Evolutionary conservation across 2,797 vertebrate genomes (phyloP).

Genomic region (Valencia hispanica): DNA sequence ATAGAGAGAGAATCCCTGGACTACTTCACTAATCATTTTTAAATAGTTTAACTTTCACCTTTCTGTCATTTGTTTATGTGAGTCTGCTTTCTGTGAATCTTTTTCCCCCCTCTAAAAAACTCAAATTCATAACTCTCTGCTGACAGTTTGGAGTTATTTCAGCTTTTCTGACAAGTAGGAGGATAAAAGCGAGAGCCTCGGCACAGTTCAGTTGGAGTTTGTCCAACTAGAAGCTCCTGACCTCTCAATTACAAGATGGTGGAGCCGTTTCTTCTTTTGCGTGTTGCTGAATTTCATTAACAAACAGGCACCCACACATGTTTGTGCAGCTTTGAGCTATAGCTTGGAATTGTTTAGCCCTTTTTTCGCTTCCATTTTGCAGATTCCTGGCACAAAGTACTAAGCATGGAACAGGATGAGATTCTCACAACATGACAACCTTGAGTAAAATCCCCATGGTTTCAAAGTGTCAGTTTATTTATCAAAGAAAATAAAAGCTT

Average conservation of each 20-base stretch:
- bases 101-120: conserved; percentile 20
- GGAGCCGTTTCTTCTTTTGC: conserved; percentile 75
- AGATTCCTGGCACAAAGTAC: not conserved
- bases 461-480: not conserved
- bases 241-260: conserved; percentile 77
- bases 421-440: not conserved
- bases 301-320: conserved; percentile 51
- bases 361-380: conserved; percentile 3
- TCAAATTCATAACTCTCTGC: conserved; percentile 64
- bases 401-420: not conserved
- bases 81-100: conserved; percentile 29
- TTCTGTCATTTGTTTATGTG: conserved; percentile 20
- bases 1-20: conserved; percentile 9
- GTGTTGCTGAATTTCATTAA: conserved; percentile 83
- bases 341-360: conserved; percentile 19
- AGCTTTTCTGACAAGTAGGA: conserved; percentile 69
- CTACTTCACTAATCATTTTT: conserved; percentile 23
- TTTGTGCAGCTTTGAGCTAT: conserved; percentile 23
- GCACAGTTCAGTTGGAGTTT: conserved; percentile 72
- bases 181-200: conserved; percentile 70
- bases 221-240: conserved; percentile 74
- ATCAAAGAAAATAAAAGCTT: not conserved
- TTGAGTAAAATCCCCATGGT: not conserved
- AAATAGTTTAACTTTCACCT: conserved; percentile 5
- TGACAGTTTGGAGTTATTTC: conserved; percentile 73